Base-by-base conservation (phyloP, 2,797 vertebrate genomes). In the Delichon dasypus region DNA sequence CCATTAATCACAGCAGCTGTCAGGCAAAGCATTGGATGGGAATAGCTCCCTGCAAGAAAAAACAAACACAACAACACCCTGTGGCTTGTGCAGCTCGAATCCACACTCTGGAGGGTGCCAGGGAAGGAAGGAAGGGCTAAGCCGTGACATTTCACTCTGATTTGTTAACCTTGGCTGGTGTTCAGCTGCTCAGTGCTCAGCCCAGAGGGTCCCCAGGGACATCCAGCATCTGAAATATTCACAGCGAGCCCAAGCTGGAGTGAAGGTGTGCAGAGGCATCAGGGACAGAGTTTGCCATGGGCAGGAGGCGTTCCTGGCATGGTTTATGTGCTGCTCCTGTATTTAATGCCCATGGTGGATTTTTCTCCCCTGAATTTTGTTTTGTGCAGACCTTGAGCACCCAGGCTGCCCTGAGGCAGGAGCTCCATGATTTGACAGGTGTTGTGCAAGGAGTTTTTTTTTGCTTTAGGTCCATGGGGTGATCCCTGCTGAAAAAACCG, bases 1-100 rank as follows among this genome's bases (percentile, higher is more conserved):
- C 96, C 75, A 84, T 94, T 96, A 94, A 96, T 95, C 93, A 94
- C 95, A 95, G 94, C 85, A 85, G 93, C 92, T 93, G 95, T 95
- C 96, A 93, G 93, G 93, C 82, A 92, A 90, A 57, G 85, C 90
- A 62, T 79, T 94, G 26, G 80, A 74, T 57, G 93, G 91, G 88
- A 96, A 90, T 13, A 93, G 48, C 94, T 95, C 95, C 83, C 96
- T 19, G 64, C 90, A 93, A 96, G 95, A 94, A 92, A 96, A 95
- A 96, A 87, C 88, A 96, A 95, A 93, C 53, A 82, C 77, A 89
- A 44, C 91, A 96, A 67, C 94, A 94, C 90, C 83, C 86, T 6
- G 71, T 91, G 94, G 96, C 90, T 95, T 10, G 40, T 82, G 91
- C 80, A 94, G 77, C 94, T 78, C 29, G 77, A 88, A 87, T 95